Evolutionary conservation across 1,140 invertebrate genomes (phyloP).

Genomic region (Bombus affinis): DNA sequence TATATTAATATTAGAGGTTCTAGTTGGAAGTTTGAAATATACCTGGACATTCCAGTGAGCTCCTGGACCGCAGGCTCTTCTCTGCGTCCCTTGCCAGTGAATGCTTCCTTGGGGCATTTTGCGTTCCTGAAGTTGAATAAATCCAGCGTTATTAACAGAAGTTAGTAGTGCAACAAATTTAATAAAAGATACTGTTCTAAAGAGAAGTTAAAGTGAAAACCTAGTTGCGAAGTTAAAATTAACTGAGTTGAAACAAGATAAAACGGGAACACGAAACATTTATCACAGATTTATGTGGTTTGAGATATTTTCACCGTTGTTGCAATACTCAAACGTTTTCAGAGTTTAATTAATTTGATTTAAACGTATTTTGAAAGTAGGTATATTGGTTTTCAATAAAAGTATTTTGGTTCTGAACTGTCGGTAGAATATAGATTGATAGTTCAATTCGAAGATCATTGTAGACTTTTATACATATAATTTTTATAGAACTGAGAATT

Average conservation of each 20-base stretch:
- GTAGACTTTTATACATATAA: no score
- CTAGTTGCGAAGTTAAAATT: not conserved
- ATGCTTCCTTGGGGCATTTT: conserved; percentile 80
- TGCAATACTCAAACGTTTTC: not conserved
- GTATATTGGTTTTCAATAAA: not conserved
- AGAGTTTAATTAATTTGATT: not conserved
- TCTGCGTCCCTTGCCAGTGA: conserved; percentile 81
- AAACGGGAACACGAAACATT: not conserved
- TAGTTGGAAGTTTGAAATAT: conserved; percentile 38
- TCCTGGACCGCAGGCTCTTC: conserved; percentile 80
- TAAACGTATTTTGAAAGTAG: not conserved
- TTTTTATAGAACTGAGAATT: no score
- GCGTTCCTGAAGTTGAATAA: conserved; percentile 64
- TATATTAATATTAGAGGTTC: not conserved
- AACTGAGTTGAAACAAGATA: no score
- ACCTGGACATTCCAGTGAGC: conserved; percentile 82
- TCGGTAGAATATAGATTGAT: no score
- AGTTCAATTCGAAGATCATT: no score
- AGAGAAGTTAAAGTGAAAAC: not conserved
- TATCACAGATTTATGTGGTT: not conserved
- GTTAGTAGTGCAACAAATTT: not conserved
- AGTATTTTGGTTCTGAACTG: no score
- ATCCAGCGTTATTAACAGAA: conserved; percentile 27
- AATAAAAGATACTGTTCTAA: not conserved
- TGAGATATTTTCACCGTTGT: not conserved